phyloP scores from a whole-genome alignment of 2,888 invertebrate genomes.

The Cerceris ruficornis region DNA sequence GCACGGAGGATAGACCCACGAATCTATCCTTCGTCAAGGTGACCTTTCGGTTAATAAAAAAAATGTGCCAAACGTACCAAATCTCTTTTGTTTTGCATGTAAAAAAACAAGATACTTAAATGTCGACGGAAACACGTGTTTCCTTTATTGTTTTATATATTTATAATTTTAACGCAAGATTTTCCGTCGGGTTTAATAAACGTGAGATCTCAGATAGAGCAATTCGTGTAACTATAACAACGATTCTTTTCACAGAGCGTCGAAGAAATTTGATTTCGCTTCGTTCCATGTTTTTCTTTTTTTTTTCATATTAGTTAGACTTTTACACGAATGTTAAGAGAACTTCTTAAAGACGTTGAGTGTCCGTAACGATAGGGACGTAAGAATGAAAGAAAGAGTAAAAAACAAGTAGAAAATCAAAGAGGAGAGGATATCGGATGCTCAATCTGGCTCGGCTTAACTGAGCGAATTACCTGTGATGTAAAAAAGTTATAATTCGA shows the following conservation, averaged over 20 bases:
- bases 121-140: not conserved
- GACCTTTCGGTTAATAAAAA: slow-evolving; percentile 4
- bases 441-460: slow-evolving; percentile 3
- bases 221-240: too few species aligned
- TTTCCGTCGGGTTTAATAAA: too few species aligned
- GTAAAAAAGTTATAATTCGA: slow-evolving; percentile 15
- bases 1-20: not conserved
- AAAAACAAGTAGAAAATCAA: not conserved
- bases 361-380: not conserved
- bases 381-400: not conserved
- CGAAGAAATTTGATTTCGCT: too few species aligned
- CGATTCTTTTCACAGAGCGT: too few species aligned
- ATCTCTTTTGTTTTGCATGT: not conserved
- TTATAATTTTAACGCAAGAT: not conserved
- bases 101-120: not conserved
- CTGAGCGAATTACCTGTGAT: slow-evolving; percentile 22
- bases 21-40: too few species aligned
- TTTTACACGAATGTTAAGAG: too few species aligned
- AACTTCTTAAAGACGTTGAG: too few species aligned
- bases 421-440: slow-evolving; percentile 1
- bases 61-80: slow-evolving; percentile 8
- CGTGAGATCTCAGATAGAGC: too few species aligned
- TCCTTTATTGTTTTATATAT: not conserved
- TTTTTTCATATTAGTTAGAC: too few species aligned
- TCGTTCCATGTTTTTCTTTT: too few species aligned